A percentile compares a stretch with the other conserved stretches of the same genome.
These are phyloP conservation scores for Latheticus oryzae DNA, from an alignment of 2,888 invertebrate genomes.

Conservation along the genomic window DNA sequence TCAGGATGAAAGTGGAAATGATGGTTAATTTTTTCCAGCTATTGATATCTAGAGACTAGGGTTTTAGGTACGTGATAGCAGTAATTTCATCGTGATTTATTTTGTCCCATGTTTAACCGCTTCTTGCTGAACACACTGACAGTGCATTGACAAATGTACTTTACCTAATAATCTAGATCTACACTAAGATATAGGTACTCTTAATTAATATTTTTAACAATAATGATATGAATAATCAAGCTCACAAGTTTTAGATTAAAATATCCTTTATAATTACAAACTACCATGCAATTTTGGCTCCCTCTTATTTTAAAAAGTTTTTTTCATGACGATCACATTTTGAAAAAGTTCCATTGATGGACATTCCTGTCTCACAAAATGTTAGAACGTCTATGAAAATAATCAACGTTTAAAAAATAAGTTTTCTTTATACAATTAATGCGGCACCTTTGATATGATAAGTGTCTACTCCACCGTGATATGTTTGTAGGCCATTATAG, in stretches of 20 bases:
- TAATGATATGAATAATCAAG: slow-evolving; percentile 60
- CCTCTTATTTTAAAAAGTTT: slow-evolving; percentile 43
- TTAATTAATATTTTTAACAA: slow-evolving; percentile 45
- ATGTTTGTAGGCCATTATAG: slow-evolving; percentile 58
- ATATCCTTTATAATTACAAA: slow-evolving; percentile 32
- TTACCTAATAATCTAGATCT: slow-evolving; percentile 31
- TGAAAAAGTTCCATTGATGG: slow-evolving; percentile 42
- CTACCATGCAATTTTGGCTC: slow-evolving; percentile 52
- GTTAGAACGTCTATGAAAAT: slow-evolving; percentile 32
- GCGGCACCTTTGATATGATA: slow-evolving; percentile 62
- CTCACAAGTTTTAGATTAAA: slow-evolving; percentile 54
- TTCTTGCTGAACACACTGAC: slow-evolving; percentile 46
- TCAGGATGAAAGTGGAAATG: slow-evolving; percentile 8
- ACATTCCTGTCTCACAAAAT: slow-evolving; percentile 56
- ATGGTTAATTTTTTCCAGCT: slow-evolving; percentile 12
- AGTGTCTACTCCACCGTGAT: slow-evolving; percentile 58
- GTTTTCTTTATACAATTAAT: slow-evolving; percentile 54
- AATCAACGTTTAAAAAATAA: slow-evolving; percentile 33
- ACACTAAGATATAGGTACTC: slow-evolving; percentile 40
- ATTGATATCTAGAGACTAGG: slow-evolving; percentile 45
- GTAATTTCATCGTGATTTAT: slow-evolving; percentile 27
- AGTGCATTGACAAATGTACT: slow-evolving; percentile 59
- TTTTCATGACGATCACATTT: slow-evolving; percentile 34
- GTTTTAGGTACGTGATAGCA: slow-evolving; percentile 61
- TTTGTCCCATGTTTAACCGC: slow-evolving; percentile 28